Evolutionary conservation across 2,888 invertebrate genomes (phyloP).

Genomic region (Hecatera dysodea): DNA sequence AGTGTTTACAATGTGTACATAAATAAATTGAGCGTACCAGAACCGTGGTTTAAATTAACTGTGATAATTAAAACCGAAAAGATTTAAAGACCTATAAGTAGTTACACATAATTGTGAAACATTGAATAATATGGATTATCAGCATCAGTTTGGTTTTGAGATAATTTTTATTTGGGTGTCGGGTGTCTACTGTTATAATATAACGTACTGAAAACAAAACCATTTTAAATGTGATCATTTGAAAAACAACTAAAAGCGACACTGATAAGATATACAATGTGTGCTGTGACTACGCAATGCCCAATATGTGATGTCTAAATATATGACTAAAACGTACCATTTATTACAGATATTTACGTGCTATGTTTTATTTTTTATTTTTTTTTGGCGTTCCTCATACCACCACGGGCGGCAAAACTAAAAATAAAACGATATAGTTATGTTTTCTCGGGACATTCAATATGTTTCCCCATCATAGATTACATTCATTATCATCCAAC

Average conservation of each 20-base stretch:
- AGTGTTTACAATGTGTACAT: background rate
- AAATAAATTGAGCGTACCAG: constrained; percentile 10
- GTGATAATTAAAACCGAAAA: constrained; percentile 7
- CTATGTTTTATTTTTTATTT: constrained; percentile 70
- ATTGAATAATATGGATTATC: background rate
- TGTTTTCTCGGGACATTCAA: constrained; percentile 47
- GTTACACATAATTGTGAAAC: constrained; percentile 1
- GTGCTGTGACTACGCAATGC: constrained; percentile 72
- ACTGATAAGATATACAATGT: constrained; percentile 64
- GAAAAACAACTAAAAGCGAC: constrained; percentile 68
- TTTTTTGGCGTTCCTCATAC: constrained; percentile 80
- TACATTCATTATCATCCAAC: constrained; percentile 1
- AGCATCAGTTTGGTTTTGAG: constrained; percentile 17
- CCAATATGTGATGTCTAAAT: constrained; percentile 72
- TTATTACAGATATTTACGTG: constrained; percentile 67
- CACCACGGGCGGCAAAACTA: constrained; percentile 89
- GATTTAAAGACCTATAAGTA: background rate
- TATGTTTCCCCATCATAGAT: constrained; percentile 25
- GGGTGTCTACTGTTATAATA: constrained; percentile 46
- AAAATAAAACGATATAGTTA: constrained; percentile 79
- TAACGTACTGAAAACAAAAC: constrained; percentile 64
- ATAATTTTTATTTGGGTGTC: constrained; percentile 38
- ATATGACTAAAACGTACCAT: constrained; percentile 79
- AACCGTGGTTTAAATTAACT: constrained; percentile 10
- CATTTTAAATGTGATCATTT: constrained; percentile 60